These are phyloP conservation scores for Phoxinus dragarum DNA, from an alignment of 2,797 vertebrate genomes.

Conservation along the genomic window DNA sequence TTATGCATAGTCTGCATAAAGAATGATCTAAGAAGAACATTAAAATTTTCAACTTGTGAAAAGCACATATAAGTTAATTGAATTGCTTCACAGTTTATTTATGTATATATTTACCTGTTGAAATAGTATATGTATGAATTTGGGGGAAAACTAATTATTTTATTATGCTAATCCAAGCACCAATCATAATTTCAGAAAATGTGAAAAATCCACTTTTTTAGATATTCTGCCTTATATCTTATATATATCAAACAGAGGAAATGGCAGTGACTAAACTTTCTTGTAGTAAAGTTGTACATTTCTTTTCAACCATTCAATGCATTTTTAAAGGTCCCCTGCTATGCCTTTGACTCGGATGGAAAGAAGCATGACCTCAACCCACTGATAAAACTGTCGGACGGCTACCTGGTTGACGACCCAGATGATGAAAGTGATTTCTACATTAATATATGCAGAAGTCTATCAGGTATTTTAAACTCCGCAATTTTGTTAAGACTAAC, in stretches of 20 bases:
- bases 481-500: no score
- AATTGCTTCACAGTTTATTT: background rate
- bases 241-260: background rate
- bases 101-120: background rate
- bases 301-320: background rate
- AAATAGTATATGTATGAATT: background rate
- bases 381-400: constrained; percentile 84
- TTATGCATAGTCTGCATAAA: background rate
- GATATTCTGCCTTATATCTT: background rate
- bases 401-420: constrained; percentile 90
- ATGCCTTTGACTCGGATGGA: constrained; percentile 81
- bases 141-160: background rate
- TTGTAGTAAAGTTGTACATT: background rate
- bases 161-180: background rate
- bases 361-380: constrained; percentile 94
- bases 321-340: constrained; percentile 89
- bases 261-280: background rate
- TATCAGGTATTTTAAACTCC: constrained; percentile 59
- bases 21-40: background rate
- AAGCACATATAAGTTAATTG: background rate
- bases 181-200: background rate
- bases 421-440: constrained; percentile 83
- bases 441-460: constrained; percentile 93
- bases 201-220: background rate
- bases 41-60: background rate